Evolutionary conservation across 2,888 invertebrate genomes (phyloP).

Genomic region (Meandrusa payeni): DNA sequence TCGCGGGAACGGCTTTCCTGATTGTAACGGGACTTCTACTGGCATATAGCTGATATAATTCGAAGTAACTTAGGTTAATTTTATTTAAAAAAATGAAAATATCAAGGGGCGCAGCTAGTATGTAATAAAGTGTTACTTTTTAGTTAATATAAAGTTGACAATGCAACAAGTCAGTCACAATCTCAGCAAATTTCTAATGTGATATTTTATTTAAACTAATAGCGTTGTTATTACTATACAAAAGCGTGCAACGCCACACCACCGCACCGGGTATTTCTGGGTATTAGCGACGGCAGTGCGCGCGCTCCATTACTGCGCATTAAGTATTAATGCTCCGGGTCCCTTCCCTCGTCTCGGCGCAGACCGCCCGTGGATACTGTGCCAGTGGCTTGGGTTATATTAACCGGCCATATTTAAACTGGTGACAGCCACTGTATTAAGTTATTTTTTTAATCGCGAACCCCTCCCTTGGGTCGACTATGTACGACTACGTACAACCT

Average conservation of each 20-base stretch:
- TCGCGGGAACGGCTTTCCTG: too few relatives aligned
- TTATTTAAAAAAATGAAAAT: too few relatives aligned
- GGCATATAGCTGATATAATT: too few relatives aligned
- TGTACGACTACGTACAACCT: not conserved
- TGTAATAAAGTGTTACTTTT: too few relatives aligned
- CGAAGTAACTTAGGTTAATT: too few relatives aligned
- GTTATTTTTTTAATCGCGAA: conserved; percentile 5
- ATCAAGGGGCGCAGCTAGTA: too few relatives aligned
- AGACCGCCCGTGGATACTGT: conserved; percentile 22
- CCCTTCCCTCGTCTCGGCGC: conserved; percentile 21
- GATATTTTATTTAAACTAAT: conserved; percentile 16
- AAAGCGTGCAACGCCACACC: conserved; percentile 2
- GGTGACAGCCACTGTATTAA: conserved; percentile 21
- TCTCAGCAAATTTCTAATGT: too few relatives aligned
- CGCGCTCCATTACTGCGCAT: conserved; percentile 61
- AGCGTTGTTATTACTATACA: conserved; percentile 15
- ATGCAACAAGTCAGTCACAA: too few relatives aligned
- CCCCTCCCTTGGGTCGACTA: not conserved
- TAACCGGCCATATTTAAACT: conserved; percentile 23
- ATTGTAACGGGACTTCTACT: too few relatives aligned
- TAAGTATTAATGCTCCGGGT: conserved; percentile 51
- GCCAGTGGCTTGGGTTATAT: conserved; percentile 16
- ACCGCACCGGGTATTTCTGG: conserved; percentile 17
- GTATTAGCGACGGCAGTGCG: conserved; percentile 29
- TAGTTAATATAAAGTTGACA: too few relatives aligned